Conservation (phyloP, 2,797 vertebrate species). For the Carduelis carduelis region DNA sequence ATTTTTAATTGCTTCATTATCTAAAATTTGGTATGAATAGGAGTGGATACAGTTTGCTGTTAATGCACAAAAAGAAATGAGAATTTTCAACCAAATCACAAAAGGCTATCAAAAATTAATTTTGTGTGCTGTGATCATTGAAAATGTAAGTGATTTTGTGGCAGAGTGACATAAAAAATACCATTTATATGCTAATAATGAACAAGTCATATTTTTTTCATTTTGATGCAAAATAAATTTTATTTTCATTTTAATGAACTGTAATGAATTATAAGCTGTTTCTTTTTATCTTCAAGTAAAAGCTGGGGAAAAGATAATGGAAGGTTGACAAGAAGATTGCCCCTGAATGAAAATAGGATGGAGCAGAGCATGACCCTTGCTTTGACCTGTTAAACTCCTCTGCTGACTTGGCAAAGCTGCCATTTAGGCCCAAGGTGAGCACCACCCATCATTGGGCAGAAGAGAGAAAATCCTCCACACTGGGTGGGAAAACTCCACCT, state of each 20-base stretch:
- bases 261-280: slow-evolving; percentile 75
- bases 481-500: background rate
- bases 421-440: background rate
- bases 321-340: slow-evolving; percentile 21
- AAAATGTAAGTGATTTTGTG: slow-evolving; percentile 80
- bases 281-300: slow-evolving; percentile 68
- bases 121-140: slow-evolving; percentile 82
- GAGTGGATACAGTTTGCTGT: slow-evolving; percentile 78
- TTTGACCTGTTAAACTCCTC: background rate
- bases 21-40: slow-evolving; percentile 81
- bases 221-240: slow-evolving; percentile 80
- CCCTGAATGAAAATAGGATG: background rate
- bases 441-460: background rate
- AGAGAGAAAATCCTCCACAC: background rate
- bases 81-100: slow-evolving; percentile 81
- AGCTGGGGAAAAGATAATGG: slow-evolving; percentile 45
- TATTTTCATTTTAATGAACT: slow-evolving; percentile 80
- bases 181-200: slow-evolving; percentile 87
- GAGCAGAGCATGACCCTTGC: background rate
- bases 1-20: slow-evolving; percentile 88
- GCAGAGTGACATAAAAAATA: slow-evolving; percentile 78
- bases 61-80: slow-evolving; percentile 78
- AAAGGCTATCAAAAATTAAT: slow-evolving; percentile 87
- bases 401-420: background rate
- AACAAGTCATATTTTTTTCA: slow-evolving; percentile 74